Conservation (phyloP, 1,140 invertebrate genomes). For the Ladona fulva region DNA sequence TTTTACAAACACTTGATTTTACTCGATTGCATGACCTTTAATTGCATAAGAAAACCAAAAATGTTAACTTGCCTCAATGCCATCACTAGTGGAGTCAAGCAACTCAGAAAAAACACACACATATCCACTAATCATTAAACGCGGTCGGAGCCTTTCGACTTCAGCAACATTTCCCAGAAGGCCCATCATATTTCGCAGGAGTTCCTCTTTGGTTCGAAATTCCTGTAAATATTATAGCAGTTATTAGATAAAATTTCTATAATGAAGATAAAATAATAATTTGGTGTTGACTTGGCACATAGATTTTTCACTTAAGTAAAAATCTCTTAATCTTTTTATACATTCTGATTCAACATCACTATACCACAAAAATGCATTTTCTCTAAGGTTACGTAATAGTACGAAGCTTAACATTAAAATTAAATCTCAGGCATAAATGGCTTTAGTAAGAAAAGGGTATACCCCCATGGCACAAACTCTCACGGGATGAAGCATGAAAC, state of each 20-base stretch:
- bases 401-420: too few relatives aligned
- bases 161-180: slow-evolving; percentile 93
- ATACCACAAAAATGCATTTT: slow-evolving; percentile 17
- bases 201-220: slow-evolving; percentile 79
- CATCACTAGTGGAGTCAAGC: slow-evolving; percentile 75
- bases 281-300: too few relatives aligned
- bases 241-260: neutral
- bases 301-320: too few relatives aligned
- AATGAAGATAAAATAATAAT: neutral
- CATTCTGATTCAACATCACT: too few relatives aligned
- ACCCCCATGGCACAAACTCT: too few relatives aligned
- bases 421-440: too few relatives aligned
- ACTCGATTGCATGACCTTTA: too few relatives aligned
- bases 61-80: slow-evolving; percentile 75
- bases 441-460: too few relatives aligned
- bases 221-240: slow-evolving; percentile 49
- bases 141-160: slow-evolving; percentile 69
- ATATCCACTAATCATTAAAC: slow-evolving; percentile 77
- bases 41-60: too few relatives aligned
- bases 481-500: too few relatives aligned
- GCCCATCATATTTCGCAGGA: slow-evolving; percentile 94
- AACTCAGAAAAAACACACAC: slow-evolving; percentile 78
- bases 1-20: too few relatives aligned
- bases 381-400: slow-evolving; percentile 17
- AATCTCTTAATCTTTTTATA: too few relatives aligned